Conservation (phyloP, 64 coral and sea anemone species). For the Acropora tenuis region DNA sequence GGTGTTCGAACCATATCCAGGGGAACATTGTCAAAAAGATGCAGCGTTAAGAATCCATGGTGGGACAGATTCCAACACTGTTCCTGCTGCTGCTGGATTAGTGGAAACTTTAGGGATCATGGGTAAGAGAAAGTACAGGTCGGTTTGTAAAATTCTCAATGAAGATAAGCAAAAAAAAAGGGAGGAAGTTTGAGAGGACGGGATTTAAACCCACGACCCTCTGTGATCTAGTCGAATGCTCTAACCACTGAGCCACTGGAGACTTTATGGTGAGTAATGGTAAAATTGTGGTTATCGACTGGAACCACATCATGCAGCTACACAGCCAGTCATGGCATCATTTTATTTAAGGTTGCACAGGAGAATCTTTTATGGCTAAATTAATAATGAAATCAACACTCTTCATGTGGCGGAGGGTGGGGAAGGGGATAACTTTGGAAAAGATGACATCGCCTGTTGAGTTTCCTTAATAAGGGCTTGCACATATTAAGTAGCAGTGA, state of each 20-base stretch:
- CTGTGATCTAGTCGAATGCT: too few relatives aligned
- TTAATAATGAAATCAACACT: slow-evolving; percentile 51
- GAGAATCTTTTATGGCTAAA: slow-evolving; percentile 1
- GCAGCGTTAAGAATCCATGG: not conserved
- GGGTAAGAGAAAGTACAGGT: slow-evolving; percentile 72
- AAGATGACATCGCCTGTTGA: slow-evolving; percentile 25
- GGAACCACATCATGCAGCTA: too few relatives aligned
- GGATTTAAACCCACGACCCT: too few relatives aligned
- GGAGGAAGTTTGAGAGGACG: slow-evolving; percentile 23
- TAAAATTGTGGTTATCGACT: too few relatives aligned
- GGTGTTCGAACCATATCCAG: slow-evolving; percentile 16
- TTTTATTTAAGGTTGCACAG: slow-evolving; percentile 48
- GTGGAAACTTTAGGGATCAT: slow-evolving; percentile 52
- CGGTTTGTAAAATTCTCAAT: slow-evolving; percentile 51
- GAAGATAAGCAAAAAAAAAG: slow-evolving; percentile 55
- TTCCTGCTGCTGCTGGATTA: not conserved
- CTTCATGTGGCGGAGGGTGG: slow-evolving; percentile 45
- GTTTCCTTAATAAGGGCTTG: slow-evolving; percentile 62
- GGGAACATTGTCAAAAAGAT: slow-evolving; percentile 34
- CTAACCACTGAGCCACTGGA: too few relatives aligned
- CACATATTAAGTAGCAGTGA: slow-evolving; percentile 62
- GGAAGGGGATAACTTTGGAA: too few relatives aligned
- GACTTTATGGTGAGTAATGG: too few relatives aligned
- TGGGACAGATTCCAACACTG: not conserved
- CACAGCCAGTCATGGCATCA: slow-evolving; percentile 28